phyloP scores from a whole-genome alignment of 2,888 invertebrate genomes.

The Ceraclea dissimilis region DNA sequence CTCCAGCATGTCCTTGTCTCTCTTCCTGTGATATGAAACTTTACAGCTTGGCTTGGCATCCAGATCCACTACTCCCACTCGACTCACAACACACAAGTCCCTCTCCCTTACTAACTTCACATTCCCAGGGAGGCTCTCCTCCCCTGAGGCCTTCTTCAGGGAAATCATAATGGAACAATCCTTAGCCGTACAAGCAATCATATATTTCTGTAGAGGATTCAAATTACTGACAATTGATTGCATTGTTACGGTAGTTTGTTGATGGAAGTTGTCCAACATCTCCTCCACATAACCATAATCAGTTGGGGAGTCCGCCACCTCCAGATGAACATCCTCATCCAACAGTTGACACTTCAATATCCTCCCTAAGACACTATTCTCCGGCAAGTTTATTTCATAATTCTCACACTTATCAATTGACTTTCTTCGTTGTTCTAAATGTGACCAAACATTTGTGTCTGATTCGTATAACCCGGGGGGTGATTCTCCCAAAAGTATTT shows the following conservation, averaged over 20 bases:
- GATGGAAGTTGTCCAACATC: slow-evolving; percentile 4
- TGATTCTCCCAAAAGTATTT: slow-evolving; percentile 3
- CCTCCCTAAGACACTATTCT: slow-evolving; percentile 16
- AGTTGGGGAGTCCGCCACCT: neutral
- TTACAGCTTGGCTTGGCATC: slow-evolving; percentile 53
- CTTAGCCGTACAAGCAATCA: slow-evolving; percentile 59
- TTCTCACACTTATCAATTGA: neutral
- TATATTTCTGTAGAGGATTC: slow-evolving; percentile 31
- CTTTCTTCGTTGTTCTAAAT: too few relatives aligned
- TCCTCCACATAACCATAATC: slow-evolving; percentile 22
- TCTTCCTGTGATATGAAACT: slow-evolving; percentile 17
- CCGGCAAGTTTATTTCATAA: slow-evolving; percentile 6
- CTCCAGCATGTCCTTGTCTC: slow-evolving; percentile 16
- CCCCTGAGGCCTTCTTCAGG: slow-evolving; percentile 31
- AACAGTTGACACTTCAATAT: slow-evolving; percentile 21
- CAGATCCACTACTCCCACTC: slow-evolving; percentile 56
- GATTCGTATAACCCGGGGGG: neutral
- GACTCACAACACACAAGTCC: slow-evolving; percentile 39
- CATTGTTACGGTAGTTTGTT: neutral
- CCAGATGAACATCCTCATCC: slow-evolving; percentile 11
- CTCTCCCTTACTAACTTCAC: slow-evolving; percentile 29
- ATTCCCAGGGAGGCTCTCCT: slow-evolving; percentile 26
- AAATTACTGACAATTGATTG: slow-evolving; percentile 1
- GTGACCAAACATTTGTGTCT: neutral
- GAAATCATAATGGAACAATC: slow-evolving; percentile 65